Conservation (phyloP, 2,888 invertebrate species). For the Drosophila quinaria region DNA sequence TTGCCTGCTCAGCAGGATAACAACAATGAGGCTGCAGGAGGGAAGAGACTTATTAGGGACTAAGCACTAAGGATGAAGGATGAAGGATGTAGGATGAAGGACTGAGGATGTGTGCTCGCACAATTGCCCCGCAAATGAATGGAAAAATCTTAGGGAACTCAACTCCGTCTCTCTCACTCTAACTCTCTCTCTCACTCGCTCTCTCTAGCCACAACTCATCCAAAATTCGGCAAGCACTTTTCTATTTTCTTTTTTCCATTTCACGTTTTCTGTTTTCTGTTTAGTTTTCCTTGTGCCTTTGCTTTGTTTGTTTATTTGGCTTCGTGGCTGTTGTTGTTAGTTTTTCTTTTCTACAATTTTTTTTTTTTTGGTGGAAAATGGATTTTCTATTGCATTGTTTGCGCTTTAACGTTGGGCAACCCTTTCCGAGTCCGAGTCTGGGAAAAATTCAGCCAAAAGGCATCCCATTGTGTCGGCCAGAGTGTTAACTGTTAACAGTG, state of each 20-base stretch:
- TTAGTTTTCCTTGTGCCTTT: constrained; percentile 39
- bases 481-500: constrained; percentile 52
- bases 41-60: neutral
- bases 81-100: neutral
- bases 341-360: constrained; percentile 21
- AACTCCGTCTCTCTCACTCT: neutral
- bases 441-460: constrained; percentile 43
- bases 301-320: constrained; percentile 73
- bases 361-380: constrained; percentile 52
- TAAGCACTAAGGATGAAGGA: constrained; percentile 21
- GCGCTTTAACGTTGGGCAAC: constrained; percentile 48
- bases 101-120: constrained; percentile 41
- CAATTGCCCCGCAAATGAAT: constrained; percentile 41
- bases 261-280: constrained; percentile 38
- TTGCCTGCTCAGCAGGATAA: constrained; percentile 29
- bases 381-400: constrained; percentile 63
- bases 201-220: constrained; percentile 31
- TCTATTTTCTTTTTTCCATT: constrained; percentile 41
- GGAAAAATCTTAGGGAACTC: constrained; percentile 12
- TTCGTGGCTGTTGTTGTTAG: constrained; percentile 53
- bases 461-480: constrained; percentile 29
- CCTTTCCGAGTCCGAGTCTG: constrained; percentile 60
- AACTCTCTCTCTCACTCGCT: neutral
- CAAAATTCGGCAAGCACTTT: too few relatives aligned
- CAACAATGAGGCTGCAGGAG: constrained; percentile 59